phyloP scores from a whole-genome alignment of 1,140 invertebrate genomes.

The Eriosoma lanigerum region DNA sequence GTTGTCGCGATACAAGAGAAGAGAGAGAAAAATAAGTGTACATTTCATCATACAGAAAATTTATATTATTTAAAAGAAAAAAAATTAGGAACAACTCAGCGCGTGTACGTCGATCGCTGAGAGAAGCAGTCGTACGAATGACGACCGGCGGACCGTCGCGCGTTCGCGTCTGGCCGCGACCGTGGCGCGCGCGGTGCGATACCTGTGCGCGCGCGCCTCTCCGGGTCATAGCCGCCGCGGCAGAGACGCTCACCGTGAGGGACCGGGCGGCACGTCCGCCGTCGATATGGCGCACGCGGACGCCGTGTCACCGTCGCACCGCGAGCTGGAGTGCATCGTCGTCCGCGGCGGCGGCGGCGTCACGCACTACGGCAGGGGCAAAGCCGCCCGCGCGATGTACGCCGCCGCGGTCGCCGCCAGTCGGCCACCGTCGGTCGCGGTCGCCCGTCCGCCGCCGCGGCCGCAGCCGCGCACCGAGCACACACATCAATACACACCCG shows the following conservation, averaged over 20 bases:
- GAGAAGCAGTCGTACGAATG: constrained; percentile 41
- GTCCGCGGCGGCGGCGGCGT: neutral
- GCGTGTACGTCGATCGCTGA: neutral
- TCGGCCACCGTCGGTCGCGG: neutral
- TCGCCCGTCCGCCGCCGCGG: neutral
- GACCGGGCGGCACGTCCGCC: neutral
- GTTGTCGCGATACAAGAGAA: too few relatives aligned
- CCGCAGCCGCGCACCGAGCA: neutral
- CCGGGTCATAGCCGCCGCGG: neutral
- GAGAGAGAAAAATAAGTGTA: too few relatives aligned
- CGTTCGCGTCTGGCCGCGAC: constrained; percentile 11
- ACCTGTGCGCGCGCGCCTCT: constrained; percentile 44
- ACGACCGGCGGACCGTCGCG: constrained; percentile 29
- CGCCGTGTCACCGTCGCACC: too few relatives aligned
- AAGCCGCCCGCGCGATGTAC: too few relatives aligned
- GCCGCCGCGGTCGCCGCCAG: neutral
- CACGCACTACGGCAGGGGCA: too few relatives aligned
- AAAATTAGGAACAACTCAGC: neutral
- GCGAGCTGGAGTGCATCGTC: neutral
- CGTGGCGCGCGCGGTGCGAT: constrained; percentile 42
- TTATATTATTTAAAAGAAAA: too few relatives aligned
- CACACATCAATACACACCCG: constrained; percentile 44
- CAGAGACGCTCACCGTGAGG: neutral
- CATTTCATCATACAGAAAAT: too few relatives aligned
- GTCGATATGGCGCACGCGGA: neutral